A percentile compares a stretch with the other conserved stretches of the same genome.
phyloP scores from a whole-genome alignment of 2,888 invertebrate species.

The Rosalia funebris region DNA sequence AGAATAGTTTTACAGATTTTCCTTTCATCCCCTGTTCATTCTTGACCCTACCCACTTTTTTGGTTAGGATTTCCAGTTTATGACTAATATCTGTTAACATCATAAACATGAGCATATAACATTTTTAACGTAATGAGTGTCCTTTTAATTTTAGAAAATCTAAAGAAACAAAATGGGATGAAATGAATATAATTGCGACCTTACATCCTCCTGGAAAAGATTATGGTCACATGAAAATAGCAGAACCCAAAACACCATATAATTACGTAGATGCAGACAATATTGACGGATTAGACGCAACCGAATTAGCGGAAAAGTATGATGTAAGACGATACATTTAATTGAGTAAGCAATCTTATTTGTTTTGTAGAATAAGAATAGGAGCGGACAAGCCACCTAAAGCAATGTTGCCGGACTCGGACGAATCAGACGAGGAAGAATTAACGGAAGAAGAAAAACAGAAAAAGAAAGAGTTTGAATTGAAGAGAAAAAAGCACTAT shows the following conservation, averaged over 20 bases:
- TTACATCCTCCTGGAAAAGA: slow-evolving; percentile 98
- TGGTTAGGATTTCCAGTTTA: slow-evolving; percentile 23
- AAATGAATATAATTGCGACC: slow-evolving; percentile 98
- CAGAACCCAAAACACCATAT: slow-evolving; percentile 97
- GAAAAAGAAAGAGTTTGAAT: slow-evolving; percentile 84
- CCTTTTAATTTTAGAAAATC: slow-evolving; percentile 54
- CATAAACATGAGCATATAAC: background rate
- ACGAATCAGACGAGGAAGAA: slow-evolving; percentile 60
- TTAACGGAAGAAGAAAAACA: slow-evolving; percentile 68
- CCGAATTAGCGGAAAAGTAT: slow-evolving; percentile 81
- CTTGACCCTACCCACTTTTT: slow-evolving; percentile 16
- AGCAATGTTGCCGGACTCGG: slow-evolving; percentile 62
- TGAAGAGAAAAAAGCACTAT: slow-evolving; percentile 95
- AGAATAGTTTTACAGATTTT: slow-evolving; percentile 30
- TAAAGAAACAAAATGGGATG: slow-evolving; percentile 89
- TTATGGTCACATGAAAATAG: slow-evolving; percentile 98
- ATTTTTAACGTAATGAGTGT: no score
- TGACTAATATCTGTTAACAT: slow-evolving; percentile 10
- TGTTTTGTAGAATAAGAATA: slow-evolving; percentile 57
- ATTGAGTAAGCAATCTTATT: no score
- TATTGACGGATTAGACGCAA: slow-evolving; percentile 74
- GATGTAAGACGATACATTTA: no score
- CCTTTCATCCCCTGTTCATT: background rate
- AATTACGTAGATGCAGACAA: slow-evolving; percentile 70
- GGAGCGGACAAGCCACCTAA: slow-evolving; percentile 64